Evolutionary conservation across 2,113 vertebrate genomes (phyloP).

Genomic region (Lagenorhynchus albirostris): DNA sequence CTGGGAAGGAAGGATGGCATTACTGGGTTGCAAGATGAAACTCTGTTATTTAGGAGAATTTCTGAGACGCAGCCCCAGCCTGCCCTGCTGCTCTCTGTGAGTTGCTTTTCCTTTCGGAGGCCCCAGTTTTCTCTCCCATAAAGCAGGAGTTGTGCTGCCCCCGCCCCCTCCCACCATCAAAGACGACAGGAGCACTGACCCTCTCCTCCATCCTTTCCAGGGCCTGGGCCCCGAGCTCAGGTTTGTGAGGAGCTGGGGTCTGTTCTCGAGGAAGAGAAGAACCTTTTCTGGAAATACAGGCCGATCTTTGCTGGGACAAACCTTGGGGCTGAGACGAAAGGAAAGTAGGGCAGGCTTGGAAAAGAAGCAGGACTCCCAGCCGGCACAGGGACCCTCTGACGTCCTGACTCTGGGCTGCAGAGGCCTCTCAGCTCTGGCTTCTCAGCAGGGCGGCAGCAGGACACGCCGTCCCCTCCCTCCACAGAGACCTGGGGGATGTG

Average conservation of each 20-base stretch:
- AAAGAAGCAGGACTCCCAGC: rapidly evolving
- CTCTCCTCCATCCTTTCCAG: background rate
- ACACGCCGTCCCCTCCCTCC: background rate
- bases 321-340: background rate
- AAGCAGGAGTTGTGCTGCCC: rapidly evolving
- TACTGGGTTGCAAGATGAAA: rapidly evolving
- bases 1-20: background rate
- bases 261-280: constrained; percentile 23
- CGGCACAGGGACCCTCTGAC: rapidly evolving
- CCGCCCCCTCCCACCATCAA: too few relatives aligned
- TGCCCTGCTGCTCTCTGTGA: background rate
- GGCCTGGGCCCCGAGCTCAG: background rate
- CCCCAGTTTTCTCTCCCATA: background rate
- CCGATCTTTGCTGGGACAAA: background rate
- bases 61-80: background rate
- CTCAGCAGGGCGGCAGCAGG: rapidly evolving
- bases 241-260: background rate
- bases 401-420: background rate
- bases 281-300: background rate
- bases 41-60: background rate
- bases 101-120: background rate
- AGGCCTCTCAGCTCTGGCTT: background rate
- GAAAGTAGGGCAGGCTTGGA: background rate
- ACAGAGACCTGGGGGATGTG: background rate
- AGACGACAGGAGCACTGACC: too few relatives aligned